phyloP scores from a whole-genome alignment of 1,140 invertebrate species.

The Aricia agestis region DNA sequence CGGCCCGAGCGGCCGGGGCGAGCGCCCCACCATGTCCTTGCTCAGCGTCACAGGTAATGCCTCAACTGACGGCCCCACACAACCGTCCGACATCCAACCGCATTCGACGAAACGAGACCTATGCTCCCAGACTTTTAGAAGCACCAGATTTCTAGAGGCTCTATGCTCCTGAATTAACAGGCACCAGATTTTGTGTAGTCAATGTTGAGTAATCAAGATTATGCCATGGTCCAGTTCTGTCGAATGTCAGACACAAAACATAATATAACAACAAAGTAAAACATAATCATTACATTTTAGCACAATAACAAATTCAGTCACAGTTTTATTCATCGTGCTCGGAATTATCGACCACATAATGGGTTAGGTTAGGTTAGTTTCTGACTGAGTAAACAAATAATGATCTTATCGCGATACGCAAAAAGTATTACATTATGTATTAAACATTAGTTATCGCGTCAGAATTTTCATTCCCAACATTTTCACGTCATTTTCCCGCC shows the following conservation, averaged over 20 bases:
- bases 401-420: neutral
- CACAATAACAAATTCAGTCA: neutral
- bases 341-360: neutral
- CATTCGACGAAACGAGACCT: slow-evolving; percentile 30
- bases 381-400: neutral
- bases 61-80: slow-evolving; percentile 36
- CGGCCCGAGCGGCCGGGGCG: slow-evolving; percentile 59
- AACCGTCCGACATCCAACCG: slow-evolving; percentile 27
- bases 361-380: too few species aligned
- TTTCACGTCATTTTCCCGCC: neutral
- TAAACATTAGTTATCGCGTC: too few species aligned
- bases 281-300: neutral
- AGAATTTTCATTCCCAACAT: neutral
- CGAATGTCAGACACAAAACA: slow-evolving; percentile 33
- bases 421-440: too few species aligned
- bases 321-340: neutral
- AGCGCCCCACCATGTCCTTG: slow-evolving; percentile 72
- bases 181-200: too few species aligned
- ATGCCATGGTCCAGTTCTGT: neutral
- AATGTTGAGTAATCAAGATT: too few species aligned
- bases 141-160: too few species aligned
- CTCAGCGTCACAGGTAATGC: slow-evolving; percentile 75
- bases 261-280: neutral
- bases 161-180: too few species aligned
- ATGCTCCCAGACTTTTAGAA: too few species aligned